A percentile compares a stretch with the other conserved stretches of the same genome.
Conservation (phyloP, 1,140 invertebrate genomes). For the Liolophura sinensis region DNA sequence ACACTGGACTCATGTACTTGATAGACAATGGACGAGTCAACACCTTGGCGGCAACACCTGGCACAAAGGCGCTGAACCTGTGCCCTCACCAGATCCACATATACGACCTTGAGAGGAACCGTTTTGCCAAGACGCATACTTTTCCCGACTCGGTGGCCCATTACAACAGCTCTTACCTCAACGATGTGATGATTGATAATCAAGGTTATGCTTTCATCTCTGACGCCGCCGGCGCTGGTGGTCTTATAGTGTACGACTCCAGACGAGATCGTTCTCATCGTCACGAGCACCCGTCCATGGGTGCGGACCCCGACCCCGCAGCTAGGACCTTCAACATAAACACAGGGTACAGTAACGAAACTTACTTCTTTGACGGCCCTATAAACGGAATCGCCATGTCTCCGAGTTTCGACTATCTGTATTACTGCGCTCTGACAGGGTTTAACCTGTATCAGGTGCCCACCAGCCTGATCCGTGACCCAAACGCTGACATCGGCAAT, state of each 20-base stretch:
- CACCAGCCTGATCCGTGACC: neutral
- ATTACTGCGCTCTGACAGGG: neutral
- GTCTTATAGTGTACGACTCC: neutral
- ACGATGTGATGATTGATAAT: too few species aligned
- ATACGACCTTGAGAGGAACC: too few species aligned
- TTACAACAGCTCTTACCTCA: too few species aligned
- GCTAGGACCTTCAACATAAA: neutral
- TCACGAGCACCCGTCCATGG: neutral
- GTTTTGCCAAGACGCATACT: too few species aligned
- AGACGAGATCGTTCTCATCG: neutral
- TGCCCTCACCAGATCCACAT: too few species aligned
- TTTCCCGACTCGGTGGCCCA: too few species aligned
- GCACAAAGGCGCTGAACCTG: too few species aligned
- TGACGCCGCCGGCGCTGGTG: neutral
- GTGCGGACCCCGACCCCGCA: neutral
- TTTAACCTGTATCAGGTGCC: neutral
- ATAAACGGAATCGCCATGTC: neutral
- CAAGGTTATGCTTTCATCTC: constrained; percentile 3
- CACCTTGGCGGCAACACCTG: neutral
- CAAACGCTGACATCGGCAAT: neutral
- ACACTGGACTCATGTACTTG: neutral
- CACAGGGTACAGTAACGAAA: constrained; percentile 1
- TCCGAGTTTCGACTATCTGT: constrained; percentile 1
- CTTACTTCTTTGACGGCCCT: neutral
- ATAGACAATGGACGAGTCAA: constrained; percentile 1